Conservation (phyloP, 2,797 vertebrate species). For the Gobio occitaniae region DNA sequence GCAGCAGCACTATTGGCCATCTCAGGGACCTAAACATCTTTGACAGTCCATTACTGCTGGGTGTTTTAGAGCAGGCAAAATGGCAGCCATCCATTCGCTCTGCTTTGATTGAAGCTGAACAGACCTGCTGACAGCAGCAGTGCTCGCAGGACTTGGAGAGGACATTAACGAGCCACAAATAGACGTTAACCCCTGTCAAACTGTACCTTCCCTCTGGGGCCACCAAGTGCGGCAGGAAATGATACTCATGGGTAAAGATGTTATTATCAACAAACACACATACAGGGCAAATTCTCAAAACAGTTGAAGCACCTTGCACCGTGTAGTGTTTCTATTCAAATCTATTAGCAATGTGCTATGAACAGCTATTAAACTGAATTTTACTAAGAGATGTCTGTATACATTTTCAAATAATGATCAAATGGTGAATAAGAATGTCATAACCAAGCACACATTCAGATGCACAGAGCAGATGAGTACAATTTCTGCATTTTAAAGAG, state of each 20-base stretch:
- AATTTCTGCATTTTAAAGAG: not conserved
- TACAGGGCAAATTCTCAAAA: not conserved
- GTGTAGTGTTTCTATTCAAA: not conserved
- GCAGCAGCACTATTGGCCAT: constrained; percentile 67
- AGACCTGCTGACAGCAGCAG: constrained; percentile 64
- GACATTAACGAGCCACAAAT: constrained; percentile 64
- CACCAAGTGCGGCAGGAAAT: constrained; percentile 24
- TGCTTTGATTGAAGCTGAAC: constrained; percentile 71
- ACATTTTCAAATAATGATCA: not conserved
- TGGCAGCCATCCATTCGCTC: constrained; percentile 64
- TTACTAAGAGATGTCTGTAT: not conserved
- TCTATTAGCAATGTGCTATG: not conserved
- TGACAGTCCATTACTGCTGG: constrained; percentile 69
- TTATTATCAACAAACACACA: constrained; percentile 22
- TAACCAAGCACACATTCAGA: not conserved
- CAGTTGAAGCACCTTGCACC: not conserved
- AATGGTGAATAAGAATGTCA: not conserved
- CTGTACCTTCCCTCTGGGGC: constrained; percentile 50
- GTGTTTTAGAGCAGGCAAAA: constrained; percentile 39
- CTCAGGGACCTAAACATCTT: constrained; percentile 64
- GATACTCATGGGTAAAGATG: constrained; percentile 8
- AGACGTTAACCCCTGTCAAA: constrained; percentile 62
- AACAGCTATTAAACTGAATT: not conserved
- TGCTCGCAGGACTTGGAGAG: constrained; percentile 49
- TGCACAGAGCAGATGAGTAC: not conserved